Conservation (phyloP, 2,113 vertebrate species). For the Pomatostomus ruficeps region DNA sequence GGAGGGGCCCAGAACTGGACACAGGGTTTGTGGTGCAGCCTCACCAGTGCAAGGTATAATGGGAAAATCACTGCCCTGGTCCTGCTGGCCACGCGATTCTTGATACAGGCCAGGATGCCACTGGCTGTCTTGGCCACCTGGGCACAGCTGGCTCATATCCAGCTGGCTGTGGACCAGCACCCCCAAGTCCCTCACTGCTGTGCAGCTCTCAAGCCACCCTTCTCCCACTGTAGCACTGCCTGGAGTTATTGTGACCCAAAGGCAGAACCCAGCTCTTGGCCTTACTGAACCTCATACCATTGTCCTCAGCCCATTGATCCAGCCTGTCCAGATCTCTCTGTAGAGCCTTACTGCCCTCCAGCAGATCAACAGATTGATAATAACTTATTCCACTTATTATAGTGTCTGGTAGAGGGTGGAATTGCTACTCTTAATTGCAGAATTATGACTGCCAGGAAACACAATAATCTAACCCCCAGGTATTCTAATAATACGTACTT, state of each 20-base stretch:
- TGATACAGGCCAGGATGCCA: background rate
- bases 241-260: background rate
- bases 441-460: background rate
- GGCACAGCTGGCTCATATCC: background rate
- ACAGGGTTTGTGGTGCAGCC: background rate
- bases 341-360: background rate
- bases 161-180: background rate
- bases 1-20: background rate
- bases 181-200: background rate
- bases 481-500: background rate
- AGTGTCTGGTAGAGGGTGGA: background rate
- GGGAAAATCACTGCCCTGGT: background rate
- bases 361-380: background rate
- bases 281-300: rapidly evolving
- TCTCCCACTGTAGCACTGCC: background rate
- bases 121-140: background rate
- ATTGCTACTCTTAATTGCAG: background rate
- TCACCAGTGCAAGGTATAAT: background rate
- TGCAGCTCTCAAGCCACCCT: background rate
- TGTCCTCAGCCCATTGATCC: background rate
- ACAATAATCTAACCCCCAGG: rapidly evolving
- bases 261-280: background rate
- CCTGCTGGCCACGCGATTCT: rapidly evolving
- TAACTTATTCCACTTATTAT: background rate
- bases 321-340: background rate